Percentiles rank a stretch among this genome's conserved stretches.
Conservation (phyloP, 2,113 vertebrate genomes). For the Saiga tatarica region DNA sequence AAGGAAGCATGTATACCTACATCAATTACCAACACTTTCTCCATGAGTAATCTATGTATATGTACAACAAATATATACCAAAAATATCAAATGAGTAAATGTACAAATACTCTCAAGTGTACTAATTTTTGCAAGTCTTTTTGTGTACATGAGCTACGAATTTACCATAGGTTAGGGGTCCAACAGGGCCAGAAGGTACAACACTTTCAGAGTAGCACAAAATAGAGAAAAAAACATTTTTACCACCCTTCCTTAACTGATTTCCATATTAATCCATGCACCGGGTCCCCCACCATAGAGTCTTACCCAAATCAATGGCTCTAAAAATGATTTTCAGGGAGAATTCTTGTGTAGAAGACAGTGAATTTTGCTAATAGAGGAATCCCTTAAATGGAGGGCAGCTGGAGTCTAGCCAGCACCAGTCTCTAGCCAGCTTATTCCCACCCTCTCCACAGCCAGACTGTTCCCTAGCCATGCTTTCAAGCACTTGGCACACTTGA, state of each 20-base stretch:
- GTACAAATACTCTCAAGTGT: not conserved
- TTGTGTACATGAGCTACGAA: not conserved
- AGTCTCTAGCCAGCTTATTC: not conserved
- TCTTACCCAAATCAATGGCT: not conserved
- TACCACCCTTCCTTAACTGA: not conserved
- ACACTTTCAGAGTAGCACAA: not conserved
- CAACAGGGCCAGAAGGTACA: not conserved
- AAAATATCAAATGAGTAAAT: not conserved
- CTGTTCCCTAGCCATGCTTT: not conserved
- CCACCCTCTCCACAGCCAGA: not conserved
- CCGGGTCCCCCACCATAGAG: not conserved
- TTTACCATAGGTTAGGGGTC: not conserved
- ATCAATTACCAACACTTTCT: conserved; percentile 23
- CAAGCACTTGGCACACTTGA: not conserved
- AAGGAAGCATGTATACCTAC: conserved; percentile 13
- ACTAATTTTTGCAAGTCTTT: not conserved
- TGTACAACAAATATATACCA: not conserved
- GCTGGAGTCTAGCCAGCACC: not conserved
- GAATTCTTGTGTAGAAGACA: conserved; percentile 6
- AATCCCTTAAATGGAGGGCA: conserved; percentile 22
- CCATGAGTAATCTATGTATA: not conserved
- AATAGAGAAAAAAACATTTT: not conserved
- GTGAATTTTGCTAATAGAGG: not conserved
- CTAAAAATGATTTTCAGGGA: not conserved
- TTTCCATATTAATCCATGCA: not conserved